Evolutionary conservation across 2,797 vertebrate species (phyloP).

Genomic region (Phataginus tricuspis): DNA sequence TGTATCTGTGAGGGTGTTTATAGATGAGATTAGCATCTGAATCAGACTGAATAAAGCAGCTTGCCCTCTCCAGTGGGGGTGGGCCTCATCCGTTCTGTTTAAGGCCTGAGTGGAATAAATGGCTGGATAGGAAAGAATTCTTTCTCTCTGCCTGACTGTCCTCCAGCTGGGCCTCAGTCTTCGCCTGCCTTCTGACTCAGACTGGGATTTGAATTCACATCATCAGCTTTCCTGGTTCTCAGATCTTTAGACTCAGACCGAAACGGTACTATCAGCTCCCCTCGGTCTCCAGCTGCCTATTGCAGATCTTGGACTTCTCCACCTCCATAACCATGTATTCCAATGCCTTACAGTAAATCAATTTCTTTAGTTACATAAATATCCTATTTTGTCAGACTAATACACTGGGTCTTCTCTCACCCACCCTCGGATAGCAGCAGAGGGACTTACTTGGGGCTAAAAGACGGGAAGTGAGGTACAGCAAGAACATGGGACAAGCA

Average conservation of each 20-base stretch:
- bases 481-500: too few relatives aligned
- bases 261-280: background rate
- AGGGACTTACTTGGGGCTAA: background rate
- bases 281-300: background rate
- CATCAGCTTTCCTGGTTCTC: background rate
- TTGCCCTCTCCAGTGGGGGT: background rate
- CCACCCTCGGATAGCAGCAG: background rate
- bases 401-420: background rate
- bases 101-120: constrained; percentile 14
- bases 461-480: background rate
- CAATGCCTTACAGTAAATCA: background rate
- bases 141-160: background rate
- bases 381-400: background rate
- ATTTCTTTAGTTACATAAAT: background rate
- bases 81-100: background rate
- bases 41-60: background rate
- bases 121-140: background rate
- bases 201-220: background rate
- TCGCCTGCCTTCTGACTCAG: background rate
- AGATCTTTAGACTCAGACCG: background rate
- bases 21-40: background rate
- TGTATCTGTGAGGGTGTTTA: background rate
- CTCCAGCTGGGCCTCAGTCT: background rate
- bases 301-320: background rate
- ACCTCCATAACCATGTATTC: background rate